phyloP scores from a whole-genome alignment of 53 echinoderm and acorn worm species.

The Antedon mediterranea region DNA sequence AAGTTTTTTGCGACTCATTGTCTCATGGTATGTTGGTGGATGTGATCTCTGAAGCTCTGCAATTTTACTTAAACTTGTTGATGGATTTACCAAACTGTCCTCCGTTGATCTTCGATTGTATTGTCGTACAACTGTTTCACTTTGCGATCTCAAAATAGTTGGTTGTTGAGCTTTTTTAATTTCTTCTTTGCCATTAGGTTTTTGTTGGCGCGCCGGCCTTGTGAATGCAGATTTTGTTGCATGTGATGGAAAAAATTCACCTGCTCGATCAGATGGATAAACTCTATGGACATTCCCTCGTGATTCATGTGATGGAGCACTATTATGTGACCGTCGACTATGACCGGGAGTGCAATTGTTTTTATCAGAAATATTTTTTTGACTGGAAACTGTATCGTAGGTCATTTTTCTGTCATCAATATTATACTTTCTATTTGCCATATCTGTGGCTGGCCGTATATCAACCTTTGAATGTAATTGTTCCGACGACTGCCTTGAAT shows the following conservation, averaged over 20 bases:
- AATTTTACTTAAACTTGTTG: neutral
- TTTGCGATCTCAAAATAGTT: neutral
- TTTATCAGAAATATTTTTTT: neutral
- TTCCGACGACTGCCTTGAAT: neutral
- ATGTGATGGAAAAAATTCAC: constrained; percentile 74
- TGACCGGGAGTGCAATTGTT: neutral
- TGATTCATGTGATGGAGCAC: neutral
- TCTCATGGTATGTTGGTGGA: neutral
- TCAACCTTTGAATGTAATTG: neutral
- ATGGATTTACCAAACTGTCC: neutral
- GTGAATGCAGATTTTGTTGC: constrained; percentile 43
- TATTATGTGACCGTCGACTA: neutral
- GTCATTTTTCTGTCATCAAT: neutral
- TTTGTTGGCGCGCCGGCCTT: constrained; percentile 5
- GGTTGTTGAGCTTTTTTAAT: neutral
- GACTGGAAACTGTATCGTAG: neutral
- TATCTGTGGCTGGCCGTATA: neutral
- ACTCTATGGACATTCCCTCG: neutral
- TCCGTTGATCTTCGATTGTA: neutral
- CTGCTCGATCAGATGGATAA: constrained; percentile 4
- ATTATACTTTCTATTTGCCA: neutral
- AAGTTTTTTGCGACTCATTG: neutral
- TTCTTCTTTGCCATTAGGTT: neutral
- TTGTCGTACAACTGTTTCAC: neutral
- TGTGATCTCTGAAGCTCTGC: neutral